Evolutionary conservation across 2,113 vertebrate genomes (phyloP).

Genomic region (Hemicordylus capensis): DNA sequence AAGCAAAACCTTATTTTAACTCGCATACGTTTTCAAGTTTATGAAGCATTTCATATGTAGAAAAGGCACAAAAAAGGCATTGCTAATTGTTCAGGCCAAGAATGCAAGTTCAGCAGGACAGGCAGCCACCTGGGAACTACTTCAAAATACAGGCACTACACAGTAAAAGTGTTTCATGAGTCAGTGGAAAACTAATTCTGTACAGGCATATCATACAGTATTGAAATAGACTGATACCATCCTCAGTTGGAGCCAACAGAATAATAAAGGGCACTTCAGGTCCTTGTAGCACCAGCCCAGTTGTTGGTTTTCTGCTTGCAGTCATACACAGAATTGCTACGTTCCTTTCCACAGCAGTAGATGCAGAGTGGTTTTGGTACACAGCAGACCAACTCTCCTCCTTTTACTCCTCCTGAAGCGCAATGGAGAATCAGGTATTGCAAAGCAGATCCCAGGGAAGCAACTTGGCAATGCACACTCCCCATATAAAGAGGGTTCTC

Average conservation of each 20-base stretch:
- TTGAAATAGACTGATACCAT: neutral
- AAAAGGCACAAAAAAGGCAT: conserved; percentile 6
- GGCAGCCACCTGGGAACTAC: conserved; percentile 18
- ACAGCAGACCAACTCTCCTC: too few species aligned
- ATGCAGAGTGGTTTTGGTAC: too few species aligned
- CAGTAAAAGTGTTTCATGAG: neutral
- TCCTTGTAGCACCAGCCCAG: too few species aligned
- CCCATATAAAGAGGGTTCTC: neutral
- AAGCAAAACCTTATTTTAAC: neutral
- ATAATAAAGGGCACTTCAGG: neutral
- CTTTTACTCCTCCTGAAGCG: too few species aligned
- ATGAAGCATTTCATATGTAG: conserved; percentile 30
- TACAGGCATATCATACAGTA: neutral
- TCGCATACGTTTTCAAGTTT: conserved; percentile 27
- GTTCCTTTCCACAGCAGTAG: too few species aligned
- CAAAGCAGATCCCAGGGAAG: neutral
- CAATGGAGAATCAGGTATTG: neutral
- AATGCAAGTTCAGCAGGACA: neutral
- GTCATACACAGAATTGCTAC: too few species aligned
- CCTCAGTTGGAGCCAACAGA: neutral
- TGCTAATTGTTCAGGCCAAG: conserved; percentile 32
- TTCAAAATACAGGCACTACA: conserved; percentile 18
- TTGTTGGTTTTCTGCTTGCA: too few species aligned
- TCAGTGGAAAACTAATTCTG: neutral
- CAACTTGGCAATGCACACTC: neutral